These are phyloP conservation scores for Meleagris gallopavo DNA, from an alignment of 2,113 vertebrate genomes.

Conservation along the genomic window DNA sequence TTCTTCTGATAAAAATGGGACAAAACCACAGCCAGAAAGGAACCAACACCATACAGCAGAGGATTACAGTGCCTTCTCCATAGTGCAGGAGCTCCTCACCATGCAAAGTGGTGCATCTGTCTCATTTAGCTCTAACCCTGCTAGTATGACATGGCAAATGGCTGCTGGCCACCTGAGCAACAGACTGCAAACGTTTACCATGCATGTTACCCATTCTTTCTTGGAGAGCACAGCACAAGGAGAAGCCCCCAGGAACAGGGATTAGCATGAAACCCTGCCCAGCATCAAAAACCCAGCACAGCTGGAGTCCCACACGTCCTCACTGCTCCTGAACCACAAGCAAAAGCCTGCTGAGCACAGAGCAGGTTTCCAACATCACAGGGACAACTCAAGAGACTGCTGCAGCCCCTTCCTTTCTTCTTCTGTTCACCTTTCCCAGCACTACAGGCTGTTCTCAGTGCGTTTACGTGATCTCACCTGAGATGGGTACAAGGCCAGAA, in stretches of 20 bases:
- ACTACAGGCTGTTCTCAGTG: neutral
- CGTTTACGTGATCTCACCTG: neutral
- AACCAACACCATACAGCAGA: neutral
- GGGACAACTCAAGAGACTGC: neutral
- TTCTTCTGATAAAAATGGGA: neutral
- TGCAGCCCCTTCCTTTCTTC: neutral
- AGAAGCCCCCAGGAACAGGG: neutral
- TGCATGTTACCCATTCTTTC: neutral
- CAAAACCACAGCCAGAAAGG: neutral
- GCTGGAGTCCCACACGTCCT: neutral
- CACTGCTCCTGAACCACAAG: neutral
- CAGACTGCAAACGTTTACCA: neutral
- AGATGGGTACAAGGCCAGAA: constrained; percentile 6
- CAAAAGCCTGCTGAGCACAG: neutral
- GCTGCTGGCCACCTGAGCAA: neutral
- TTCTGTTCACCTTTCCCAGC: neutral
- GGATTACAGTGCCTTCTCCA: rapidly evolving
- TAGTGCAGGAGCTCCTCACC: neutral
- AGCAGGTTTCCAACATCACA: neutral
- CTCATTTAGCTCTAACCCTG: neutral
- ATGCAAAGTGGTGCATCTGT: neutral
- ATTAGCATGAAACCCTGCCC: neutral
- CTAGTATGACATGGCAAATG: rapidly evolving
- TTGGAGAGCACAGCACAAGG: rapidly evolving
- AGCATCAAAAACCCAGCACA: neutral